Base-by-base conservation (phyloP, 2,797 vertebrate species). In the Pteropus rufus region DNA sequence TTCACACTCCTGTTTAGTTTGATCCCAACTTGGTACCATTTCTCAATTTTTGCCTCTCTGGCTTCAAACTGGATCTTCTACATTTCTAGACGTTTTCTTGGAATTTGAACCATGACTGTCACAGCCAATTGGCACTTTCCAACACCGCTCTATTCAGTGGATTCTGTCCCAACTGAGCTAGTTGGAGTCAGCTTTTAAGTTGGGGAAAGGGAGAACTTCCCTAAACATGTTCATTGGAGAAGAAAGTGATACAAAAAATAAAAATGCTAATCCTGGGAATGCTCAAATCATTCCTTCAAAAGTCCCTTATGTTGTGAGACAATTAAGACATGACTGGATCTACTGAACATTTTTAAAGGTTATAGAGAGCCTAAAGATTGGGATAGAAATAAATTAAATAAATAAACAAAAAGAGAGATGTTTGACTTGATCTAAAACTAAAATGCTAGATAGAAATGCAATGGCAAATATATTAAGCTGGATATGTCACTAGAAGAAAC, bases 381-480 rank as follows among this genome's bases (percentile, higher is more conserved):
- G 49, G 54, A 46, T 34, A 96, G 34, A 79, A 69, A 72, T 85
- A 75, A 69, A 67, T 67, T 69, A 90, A 52, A 44, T 86, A 86
- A 65, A 49, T 72, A 89, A 75, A 62, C 12, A 69, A 73, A 89
- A 41, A 89, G 41, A 19, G 65, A 52, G 36, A 90, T 31, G 0
- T 93, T 86, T 96, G 24, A 15, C 34, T 54, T 87, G 34, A 91
- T 91, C 36, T 31, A 82, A 89, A 86, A 72, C 39, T 89, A 89
- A 93, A 89, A 75, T 70, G 1, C 70, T 89, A 49, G 41, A 75
- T 49, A 67, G n/a, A 91, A 91, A 93, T 82, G 44, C 9, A 31
- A n/a, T 81, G 73, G 36, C 44, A 82, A 64, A 64, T 72, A 58
- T 75, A 23, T 64, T 36, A 82, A 46, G 1, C 29, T 91, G 31